Conservation (phyloP, 2,113 vertebrate species). For the Delphinapterus leucas region DNA sequence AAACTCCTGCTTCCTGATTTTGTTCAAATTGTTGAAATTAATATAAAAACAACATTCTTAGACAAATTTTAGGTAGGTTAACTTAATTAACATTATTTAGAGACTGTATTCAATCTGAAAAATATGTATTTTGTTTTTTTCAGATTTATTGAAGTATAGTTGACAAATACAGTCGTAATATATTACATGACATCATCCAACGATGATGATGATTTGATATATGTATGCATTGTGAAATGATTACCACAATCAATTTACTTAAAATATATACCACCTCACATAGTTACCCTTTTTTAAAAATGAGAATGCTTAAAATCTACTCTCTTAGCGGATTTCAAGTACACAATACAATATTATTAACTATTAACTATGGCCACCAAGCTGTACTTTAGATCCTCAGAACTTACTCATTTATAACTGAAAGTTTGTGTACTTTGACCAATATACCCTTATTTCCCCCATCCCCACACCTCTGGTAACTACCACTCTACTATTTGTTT, state of each 20-base stretch:
- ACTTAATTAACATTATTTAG: background rate
- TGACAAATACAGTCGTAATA: background rate
- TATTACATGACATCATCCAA: background rate
- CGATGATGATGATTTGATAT: background rate
- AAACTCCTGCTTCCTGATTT: background rate
- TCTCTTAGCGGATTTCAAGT: background rate
- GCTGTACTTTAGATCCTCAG: background rate
- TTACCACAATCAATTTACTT: background rate
- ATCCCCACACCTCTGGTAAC: background rate
- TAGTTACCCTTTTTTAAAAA: background rate
- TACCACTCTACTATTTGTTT: background rate
- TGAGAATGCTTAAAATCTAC: background rate
- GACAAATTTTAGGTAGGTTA: background rate
- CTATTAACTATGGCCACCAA: background rate
- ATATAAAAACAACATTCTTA: background rate
- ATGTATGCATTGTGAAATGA: background rate
- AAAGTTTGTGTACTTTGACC: background rate
- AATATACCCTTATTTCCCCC: background rate
- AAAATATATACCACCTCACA: background rate
- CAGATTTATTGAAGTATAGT: background rate
- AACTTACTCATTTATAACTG: background rate
- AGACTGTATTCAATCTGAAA: background rate
- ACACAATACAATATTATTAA: background rate
- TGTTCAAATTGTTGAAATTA: background rate
- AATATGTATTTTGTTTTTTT: background rate